Conservation (phyloP, 2,888 invertebrate species). For the Polia nebulosa region DNA sequence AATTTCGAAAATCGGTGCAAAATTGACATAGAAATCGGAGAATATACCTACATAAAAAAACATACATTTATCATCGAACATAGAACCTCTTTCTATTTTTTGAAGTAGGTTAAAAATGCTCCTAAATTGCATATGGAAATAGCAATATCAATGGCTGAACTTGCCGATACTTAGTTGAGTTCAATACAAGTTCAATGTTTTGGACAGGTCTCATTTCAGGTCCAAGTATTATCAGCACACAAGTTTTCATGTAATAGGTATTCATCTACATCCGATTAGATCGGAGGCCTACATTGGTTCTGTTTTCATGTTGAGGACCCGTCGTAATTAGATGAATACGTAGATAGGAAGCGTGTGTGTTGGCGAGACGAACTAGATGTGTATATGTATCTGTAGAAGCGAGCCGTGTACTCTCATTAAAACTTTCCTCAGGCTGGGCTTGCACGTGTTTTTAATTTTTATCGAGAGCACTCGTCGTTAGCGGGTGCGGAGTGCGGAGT, state of each 20-base stretch:
- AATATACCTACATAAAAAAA: no score
- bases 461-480: slow-evolving; percentile 91
- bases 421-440: slow-evolving; percentile 90
- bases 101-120: neutral
- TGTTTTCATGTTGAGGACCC: slow-evolving; percentile 37
- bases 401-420: slow-evolving; percentile 89
- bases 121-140: neutral
- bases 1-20: no score
- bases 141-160: neutral
- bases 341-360: slow-evolving; percentile 30
- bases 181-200: neutral
- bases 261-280: neutral
- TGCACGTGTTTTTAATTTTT: slow-evolving; percentile 91
- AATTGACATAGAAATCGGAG: no score
- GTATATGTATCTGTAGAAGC: slow-evolving; percentile 74
- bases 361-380: slow-evolving; percentile 45
- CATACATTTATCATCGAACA: no score
- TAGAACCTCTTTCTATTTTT: no score
- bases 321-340: slow-evolving; percentile 58
- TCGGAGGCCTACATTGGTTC: neutral
- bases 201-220: neutral
- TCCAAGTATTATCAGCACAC: neutral
- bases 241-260: neutral
- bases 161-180: neutral
- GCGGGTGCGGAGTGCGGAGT: slow-evolving; percentile 67